Base-by-base conservation (phyloP, 2,888 invertebrate genomes). In the Brenthis daphne region DNA sequence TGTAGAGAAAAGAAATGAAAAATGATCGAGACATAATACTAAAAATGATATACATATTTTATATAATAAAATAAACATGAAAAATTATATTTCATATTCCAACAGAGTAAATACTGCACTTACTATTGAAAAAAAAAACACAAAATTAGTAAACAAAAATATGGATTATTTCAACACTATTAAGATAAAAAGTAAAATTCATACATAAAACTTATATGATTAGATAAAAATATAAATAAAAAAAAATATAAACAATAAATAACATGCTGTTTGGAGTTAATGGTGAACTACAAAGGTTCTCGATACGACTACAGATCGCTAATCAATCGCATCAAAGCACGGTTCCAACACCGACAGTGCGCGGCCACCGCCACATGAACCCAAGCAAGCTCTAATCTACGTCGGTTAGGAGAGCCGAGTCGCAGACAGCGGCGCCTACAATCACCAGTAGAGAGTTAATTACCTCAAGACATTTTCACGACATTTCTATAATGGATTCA, bases 401-500 rank as follows among this genome's bases (percentile, higher is more conserved):
- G 82, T 81, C 82, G 76, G 86, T 87, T 87, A 79, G 37, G 61
- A 53, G 61, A 16, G 63, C 63, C 53, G 53, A 20, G 53, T 63
- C 63, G 63, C 53, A 53, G 51, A 63, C 63, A 53, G 16, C 63
- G 83, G 60, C 60, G 60, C 60, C 89, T 90, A 90, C 91, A 86
- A 86, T 87, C 92, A 90, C 92, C 91, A 90, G 88, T 90, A 92
- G 89, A 83, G 88, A 92, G 90, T 92, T 92, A 92, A 92, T 92
- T 92, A 92, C 92, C 92, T 92, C 92, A 90, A 90, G 85, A 91
- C 87, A 91, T 90, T 91, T 87, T 92, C 91, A 89, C 92, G 91
- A 92, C 82, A 90, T 89, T 90, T 88, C 88, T 89, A 91, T 90
- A 88, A 91, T 89, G 87, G 90, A 90, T 89, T 92, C 90, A 92